Evolutionary conservation across 2,113 vertebrate genomes (phyloP).

Genomic region (Mesembrinibis cayennensis): DNA sequence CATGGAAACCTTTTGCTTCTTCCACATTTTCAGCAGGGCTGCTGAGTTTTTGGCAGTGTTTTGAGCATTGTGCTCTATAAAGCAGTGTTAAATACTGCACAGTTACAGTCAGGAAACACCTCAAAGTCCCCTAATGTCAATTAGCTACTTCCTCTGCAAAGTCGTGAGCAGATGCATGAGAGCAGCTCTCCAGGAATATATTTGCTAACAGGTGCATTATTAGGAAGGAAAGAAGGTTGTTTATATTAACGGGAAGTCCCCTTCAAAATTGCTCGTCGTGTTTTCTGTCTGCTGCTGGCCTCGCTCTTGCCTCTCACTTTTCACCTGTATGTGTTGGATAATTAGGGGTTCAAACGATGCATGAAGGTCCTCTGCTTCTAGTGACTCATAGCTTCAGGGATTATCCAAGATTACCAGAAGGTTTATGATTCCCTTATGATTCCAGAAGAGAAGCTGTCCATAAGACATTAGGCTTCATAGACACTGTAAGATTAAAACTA

Average conservation of each 20-base stretch:
- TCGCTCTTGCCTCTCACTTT: conserved; percentile 38
- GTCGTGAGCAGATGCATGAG: background rate
- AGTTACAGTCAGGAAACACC: conserved; percentile 52
- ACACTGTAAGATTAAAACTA: background rate
- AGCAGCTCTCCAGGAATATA: conserved; percentile 10
- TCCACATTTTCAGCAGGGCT: background rate
- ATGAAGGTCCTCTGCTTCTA: conserved; percentile 37
- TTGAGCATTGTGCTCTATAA: conserved; percentile 46
- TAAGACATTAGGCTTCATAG: background rate
- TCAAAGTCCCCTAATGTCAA: conserved; percentile 52
- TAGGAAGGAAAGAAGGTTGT: conserved; percentile 10
- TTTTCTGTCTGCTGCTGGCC: conserved; percentile 27
- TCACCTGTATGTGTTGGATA: conserved; percentile 20
- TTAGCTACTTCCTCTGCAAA: conserved; percentile 58
- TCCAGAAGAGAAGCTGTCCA: background rate
- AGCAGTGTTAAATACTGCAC: conserved; percentile 36
- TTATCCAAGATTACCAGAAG: conserved; percentile 36
- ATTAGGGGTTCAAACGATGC: conserved; percentile 38
- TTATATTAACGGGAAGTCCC: conserved; percentile 19
- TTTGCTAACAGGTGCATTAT: conserved; percentile 50
- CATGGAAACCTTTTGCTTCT: conserved; percentile 9
- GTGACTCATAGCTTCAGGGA: conserved; percentile 50
- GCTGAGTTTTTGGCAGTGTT: conserved; percentile 19
- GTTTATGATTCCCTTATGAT: background rate
- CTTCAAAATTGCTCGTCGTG: background rate